Evolutionary conservation across 1,140 invertebrate genomes (phyloP), one percentile per base, ranked within the genome.

Genomic region (Dinoponera quadriceps): DNA sequence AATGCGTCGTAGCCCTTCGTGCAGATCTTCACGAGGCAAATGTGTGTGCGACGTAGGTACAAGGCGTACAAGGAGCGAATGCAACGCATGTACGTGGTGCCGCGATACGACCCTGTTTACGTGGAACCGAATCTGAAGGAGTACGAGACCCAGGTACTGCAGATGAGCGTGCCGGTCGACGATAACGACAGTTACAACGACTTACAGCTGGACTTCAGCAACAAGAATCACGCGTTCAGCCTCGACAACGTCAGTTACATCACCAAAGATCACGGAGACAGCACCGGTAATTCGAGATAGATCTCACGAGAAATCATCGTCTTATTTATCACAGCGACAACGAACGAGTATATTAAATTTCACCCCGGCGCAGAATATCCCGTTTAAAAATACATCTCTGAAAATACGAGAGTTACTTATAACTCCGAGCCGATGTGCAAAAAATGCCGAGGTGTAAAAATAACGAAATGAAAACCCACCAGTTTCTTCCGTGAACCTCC

Each of bases 141-240:
- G 91, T 98, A 98, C 91, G 97, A 98, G 93, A 98, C 97, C 2
- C 97, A 98, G 95, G 97, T 98, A 44, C 94, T 98, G 1, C 97
- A 98, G 84, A 98, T 98, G 98, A 97, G 97, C 78, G 97, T 98
- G 1, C 96, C 96, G 0, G 95, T 96, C 0, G 97, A 98, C 85
- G 97, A 97, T 83, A 97, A 95, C 83, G 96, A 97, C 85, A 96
- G 96, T 85, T 96, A 95, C 88, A 96, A 97, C 83, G 97, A 98
- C 92, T 90, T 98, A 20, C 97, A 98, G 90, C 92, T 98, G n/a
- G 97, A 98, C 91, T 98, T 98, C 88, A 97, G 97, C 92, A 95
- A 96, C 78, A 97, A 98, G 91, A 98, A 98, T 94, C 97, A 98
- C 90, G 96, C 97, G 0, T 98, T 98, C 90, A 97, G 96, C 81